A percentile compares a stretch with the other conserved stretches of the same genome.
Evolutionary conservation across 2,888 invertebrate species (phyloP).

Genomic region (Stratiomys singularior): DNA sequence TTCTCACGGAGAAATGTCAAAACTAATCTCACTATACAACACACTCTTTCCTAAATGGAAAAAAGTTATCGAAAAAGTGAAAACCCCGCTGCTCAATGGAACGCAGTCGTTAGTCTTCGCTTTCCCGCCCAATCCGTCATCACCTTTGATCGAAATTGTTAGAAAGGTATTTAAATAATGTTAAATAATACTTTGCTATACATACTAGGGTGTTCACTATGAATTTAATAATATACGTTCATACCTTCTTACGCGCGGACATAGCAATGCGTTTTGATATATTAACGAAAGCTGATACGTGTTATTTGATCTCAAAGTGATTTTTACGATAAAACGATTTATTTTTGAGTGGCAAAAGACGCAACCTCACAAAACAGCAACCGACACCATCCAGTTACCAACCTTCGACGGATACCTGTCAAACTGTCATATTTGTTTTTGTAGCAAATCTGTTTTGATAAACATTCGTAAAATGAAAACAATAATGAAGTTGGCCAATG

Average conservation of each 20-base stretch:
- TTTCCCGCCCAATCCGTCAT: not conserved
- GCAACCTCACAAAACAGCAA: not conserved
- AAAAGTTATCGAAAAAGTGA: not conserved
- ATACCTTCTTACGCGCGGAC: constrained; percentile 49
- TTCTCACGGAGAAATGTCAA: constrained; percentile 14
- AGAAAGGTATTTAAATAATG: constrained; percentile 21
- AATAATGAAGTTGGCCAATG: no score
- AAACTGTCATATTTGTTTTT: constrained; percentile 14
- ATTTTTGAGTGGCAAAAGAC: not conserved
- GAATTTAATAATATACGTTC: not conserved
- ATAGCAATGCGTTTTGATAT: constrained; percentile 9
- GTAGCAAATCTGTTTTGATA: not conserved
- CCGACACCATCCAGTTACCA: not conserved
- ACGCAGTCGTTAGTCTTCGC: not conserved
- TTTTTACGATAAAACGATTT: not conserved
- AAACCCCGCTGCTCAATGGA: not conserved
- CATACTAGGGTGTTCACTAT: not conserved
- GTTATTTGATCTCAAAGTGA: not conserved
- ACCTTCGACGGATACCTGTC: not conserved
- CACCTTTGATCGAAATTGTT: not conserved
- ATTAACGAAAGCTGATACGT: not conserved
- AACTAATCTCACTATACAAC: not conserved
- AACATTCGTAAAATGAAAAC: not conserved
- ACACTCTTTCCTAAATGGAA: not conserved
- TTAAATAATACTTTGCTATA: not conserved